A percentile compares a stretch with the other conserved stretches of the same genome.
Conservation (phyloP, 2,888 invertebrate genomes). For the Drosophila neoperkinsi region DNA sequence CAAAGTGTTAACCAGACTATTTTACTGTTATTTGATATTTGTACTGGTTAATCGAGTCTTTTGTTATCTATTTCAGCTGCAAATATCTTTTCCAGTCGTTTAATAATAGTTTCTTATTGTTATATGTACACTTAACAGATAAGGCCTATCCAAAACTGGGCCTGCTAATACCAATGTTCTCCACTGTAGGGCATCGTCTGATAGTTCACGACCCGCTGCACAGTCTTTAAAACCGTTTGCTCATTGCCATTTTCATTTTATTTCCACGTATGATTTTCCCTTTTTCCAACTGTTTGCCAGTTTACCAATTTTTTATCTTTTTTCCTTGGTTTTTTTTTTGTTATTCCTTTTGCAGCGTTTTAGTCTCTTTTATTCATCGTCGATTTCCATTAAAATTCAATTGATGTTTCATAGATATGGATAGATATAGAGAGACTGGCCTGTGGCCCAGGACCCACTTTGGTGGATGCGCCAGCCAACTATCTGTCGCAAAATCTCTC, state of each 20-base stretch:
- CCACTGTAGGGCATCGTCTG: slow-evolving; percentile 27
- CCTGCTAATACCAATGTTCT: background rate
- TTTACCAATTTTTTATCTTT: slow-evolving; percentile 41
- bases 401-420: slow-evolving; percentile 69
- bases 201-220: slow-evolving; percentile 61
- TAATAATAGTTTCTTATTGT: background rate
- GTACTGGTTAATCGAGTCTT: background rate
- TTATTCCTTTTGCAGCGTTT: slow-evolving; percentile 70
- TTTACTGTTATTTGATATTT: background rate
- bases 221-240: slow-evolving; percentile 63
- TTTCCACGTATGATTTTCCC: slow-evolving; percentile 72
- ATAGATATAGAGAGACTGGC: slow-evolving; percentile 8
- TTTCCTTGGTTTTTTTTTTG: slow-evolving; percentile 23
- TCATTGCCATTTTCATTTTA: slow-evolving; percentile 75
- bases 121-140: background rate
- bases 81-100: background rate
- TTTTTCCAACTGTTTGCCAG: slow-evolving; percentile 62
- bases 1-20: background rate
- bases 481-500: slow-evolving; percentile 51
- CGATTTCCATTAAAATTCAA: slow-evolving; percentile 82
- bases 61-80: background rate
- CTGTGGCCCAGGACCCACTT: slow-evolving; percentile 35
- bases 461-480: slow-evolving; percentile 67
- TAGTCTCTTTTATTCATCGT: slow-evolving; percentile 81
- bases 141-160: background rate